Evolutionary conservation across 1,140 invertebrate species (phyloP).

Genomic region (Cydia splendana): DNA sequence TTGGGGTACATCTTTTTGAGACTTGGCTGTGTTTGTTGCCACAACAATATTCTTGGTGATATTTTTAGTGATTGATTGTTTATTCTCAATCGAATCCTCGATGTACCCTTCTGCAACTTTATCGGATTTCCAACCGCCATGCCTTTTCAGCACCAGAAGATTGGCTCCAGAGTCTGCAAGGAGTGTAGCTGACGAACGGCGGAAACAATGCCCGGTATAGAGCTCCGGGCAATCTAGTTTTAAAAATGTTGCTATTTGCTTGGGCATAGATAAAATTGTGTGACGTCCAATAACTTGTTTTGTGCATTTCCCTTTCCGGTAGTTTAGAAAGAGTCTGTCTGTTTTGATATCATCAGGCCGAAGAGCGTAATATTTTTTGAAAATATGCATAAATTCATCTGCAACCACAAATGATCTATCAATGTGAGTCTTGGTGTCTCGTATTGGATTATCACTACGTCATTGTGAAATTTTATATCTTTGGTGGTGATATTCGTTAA

Average conservation of each 20-base stretch:
- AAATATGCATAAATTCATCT: not conserved
- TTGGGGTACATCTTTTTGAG: not conserved
- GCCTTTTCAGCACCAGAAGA: not conserved
- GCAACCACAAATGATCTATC: not conserved
- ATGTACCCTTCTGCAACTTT: not conserved
- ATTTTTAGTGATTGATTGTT: not conserved
- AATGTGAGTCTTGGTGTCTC: not conserved
- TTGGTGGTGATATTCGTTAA: too few relatives aligned
- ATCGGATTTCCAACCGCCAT: not conserved
- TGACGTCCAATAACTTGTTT: constrained; percentile 1
- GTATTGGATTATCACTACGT: too few relatives aligned
- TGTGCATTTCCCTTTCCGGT: not conserved
- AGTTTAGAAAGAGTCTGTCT: not conserved
- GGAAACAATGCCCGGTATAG: not conserved
- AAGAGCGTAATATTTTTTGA: not conserved
- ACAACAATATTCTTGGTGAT: not conserved
- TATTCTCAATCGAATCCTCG: not conserved
- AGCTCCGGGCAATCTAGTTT: not conserved
- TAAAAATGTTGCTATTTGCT: not conserved
- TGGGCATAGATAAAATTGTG: not conserved
- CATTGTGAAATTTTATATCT: too few relatives aligned
- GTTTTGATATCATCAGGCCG: not conserved
- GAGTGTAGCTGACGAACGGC: not conserved
- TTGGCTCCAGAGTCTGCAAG: constrained; percentile 5
- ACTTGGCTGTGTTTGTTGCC: not conserved